These are phyloP conservation scores for Anastatus disparis DNA, from an alignment of 1,140 invertebrate genomes.

Conservation along the genomic window DNA sequence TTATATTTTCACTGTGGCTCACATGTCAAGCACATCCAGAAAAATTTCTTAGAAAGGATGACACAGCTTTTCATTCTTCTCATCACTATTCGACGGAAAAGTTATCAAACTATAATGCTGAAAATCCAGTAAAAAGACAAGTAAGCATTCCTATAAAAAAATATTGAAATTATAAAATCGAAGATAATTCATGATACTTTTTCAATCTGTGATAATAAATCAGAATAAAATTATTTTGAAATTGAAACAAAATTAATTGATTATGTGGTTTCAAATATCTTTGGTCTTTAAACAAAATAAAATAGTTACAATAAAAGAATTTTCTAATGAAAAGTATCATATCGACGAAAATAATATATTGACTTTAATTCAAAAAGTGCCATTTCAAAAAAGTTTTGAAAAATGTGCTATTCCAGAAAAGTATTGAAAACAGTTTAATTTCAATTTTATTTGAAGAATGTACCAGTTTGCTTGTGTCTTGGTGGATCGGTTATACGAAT, in stretches of 20 bases:
- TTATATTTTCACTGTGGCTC: not conserved
- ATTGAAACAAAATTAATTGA: not conserved
- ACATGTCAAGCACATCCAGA: constrained; percentile 18
- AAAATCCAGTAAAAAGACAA: not conserved
- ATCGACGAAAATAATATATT: too few species aligned
- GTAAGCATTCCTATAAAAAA: constrained; percentile 18
- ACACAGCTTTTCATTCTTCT: not conserved
- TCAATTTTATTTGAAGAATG: too few species aligned
- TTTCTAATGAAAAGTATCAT: too few species aligned
- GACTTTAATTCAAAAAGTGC: too few species aligned
- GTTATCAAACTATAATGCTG: not conserved
- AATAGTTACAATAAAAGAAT: too few species aligned
- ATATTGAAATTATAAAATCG: constrained; percentile 2
- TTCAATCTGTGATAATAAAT: constrained; percentile 6
- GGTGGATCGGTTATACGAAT: too few species aligned
- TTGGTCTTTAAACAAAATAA: too few species aligned
- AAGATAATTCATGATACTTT: constrained; percentile 2
- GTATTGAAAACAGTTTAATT: too few species aligned
- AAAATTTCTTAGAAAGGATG: not conserved
- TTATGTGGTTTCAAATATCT: constrained; percentile 7
- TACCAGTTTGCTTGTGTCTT: too few species aligned
- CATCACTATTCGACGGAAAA: not conserved
- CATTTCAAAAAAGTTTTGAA: too few species aligned
- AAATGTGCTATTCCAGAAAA: too few species aligned
- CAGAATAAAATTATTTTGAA: not conserved